Evolutionary conservation across 2,888 invertebrate species (phyloP).

Genomic region (Dysmachus trigonus): DNA sequence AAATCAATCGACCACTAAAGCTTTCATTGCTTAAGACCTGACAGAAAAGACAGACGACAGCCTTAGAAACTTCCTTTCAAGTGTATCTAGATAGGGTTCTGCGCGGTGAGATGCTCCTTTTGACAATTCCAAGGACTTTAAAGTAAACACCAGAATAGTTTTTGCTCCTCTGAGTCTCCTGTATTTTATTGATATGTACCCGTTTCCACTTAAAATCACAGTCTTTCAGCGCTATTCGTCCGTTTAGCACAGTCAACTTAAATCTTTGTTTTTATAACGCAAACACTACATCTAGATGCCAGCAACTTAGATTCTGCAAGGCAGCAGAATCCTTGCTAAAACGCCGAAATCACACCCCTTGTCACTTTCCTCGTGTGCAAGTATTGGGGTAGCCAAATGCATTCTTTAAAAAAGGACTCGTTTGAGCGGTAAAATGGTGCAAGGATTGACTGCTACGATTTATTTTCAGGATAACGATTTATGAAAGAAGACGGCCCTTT

Average conservation of each 20-base stretch:
- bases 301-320: neutral
- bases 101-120: constrained; percentile 37
- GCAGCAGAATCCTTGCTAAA: neutral
- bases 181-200: neutral
- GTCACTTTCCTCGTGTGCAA: neutral
- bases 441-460: neutral
- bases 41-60: constrained; percentile 48
- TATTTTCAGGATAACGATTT: neutral
- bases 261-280: neutral
- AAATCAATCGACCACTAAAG: constrained; percentile 26
- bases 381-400: neutral
- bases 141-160: neutral
- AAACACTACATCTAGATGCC: neutral
- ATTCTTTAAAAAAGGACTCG: neutral
- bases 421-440: neutral
- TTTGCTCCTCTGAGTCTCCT: neutral
- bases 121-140: constrained; percentile 18
- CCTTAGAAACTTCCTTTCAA: constrained; percentile 37
- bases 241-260: neutral
- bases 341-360: neutral
- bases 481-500: neutral
- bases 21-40: constrained; percentile 45
- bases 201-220: neutral
- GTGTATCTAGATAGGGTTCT: constrained; percentile 43
- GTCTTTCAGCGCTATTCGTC: neutral